Evolutionary conservation across 2,888 invertebrate genomes (phyloP), one percentile per base, ranked within the genome.

Genomic region (Synanthedon myopaeformis): DNA sequence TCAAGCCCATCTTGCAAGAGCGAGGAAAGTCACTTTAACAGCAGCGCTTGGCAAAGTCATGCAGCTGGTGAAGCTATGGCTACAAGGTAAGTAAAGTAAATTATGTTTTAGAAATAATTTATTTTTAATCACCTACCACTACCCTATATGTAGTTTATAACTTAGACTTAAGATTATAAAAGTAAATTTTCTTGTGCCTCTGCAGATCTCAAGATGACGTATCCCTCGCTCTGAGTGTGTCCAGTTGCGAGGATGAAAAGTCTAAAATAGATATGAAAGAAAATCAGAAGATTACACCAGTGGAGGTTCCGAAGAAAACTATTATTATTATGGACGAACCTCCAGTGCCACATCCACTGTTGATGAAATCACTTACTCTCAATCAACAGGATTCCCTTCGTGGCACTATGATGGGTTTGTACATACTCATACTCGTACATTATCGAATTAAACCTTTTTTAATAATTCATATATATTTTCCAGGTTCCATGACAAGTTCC

Each of bases 41-140:
- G 81, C 64, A 75, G 78, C 53, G 81, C 77, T 19, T 88, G 88
- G 88, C 83, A 86, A 61, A 80, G 72, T 60, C 86, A 88, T 60
- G 87, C 86, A 0, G 88, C 88, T n/a, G 88, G 88, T 4, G 88
- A 88, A 65, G 87, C 88, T 28, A 88, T 88, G 88, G 88, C 88
- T 48, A 84, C 72, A 23, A 81, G 88, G 88, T 87, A 70, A 55
- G 11, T 28, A 53, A 70, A 55, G 11, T 28, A 53, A 10, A 35
- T 35, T 35, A 10, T 35, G 6, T 35, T 3, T 35, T 35, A 35
- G 35, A 10, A 35, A 35, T 1, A 35, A 35, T 35, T 3, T 8
- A 8, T 35, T 35, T 10, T 8, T 10, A 35, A 10, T 35, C 2
- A 10, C 35, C 28, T 28, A 23, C 3, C 8, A 2, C 28, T 28